Evolutionary conservation across 2,888 invertebrate species (phyloP), one percentile per base, ranked within the genome.

Genomic region (Hydriomena furcata): DNA sequence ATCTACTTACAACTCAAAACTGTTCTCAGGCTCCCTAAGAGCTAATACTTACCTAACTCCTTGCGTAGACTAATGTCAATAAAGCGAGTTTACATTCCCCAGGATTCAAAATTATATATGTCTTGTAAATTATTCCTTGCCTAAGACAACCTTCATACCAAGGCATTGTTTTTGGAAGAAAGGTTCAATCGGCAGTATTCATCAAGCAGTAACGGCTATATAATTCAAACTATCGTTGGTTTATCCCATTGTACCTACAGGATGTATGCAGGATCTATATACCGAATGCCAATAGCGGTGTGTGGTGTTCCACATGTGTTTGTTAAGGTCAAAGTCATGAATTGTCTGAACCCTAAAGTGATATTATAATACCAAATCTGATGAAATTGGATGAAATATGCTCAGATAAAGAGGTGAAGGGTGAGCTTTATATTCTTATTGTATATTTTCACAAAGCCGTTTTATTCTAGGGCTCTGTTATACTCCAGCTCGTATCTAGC

Each of bases 191-290:
- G 10, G 24, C 23, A 12, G 13, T 13, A 2, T 17, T 31, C 31
- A 31, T 31, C 31, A 31, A 31, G 6, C 17, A 17, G 4, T 3
- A 28, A 13, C 13, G 4, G 13, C 31, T 31, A n/a, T 31, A 13
- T 17, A 11, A 25, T 23, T 34, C 8, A 27, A 28, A 23, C 41
- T 37, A 37, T 23, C 7, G 37, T 6, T 7, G 27, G 36, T 8
- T n/a, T 36, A 37, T 36, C 7, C 24, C 20, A 32, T 31, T 32
- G 36, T 36, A 40, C 11, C 30, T 17, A 5, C 37, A 4, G 35
- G 48, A 28, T 38, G 24, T 40, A 47, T 64, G 73, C 71, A 70
- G 75, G 73, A 77, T 75, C 75, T 67, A 68, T n/a, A n/a, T n/a
- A n/a, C n/a, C n/a, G n/a, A n/a, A n/a, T n/a, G n/a, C 73, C 72